These are phyloP conservation scores for Noctuana brunneofusca DNA, from an alignment of 2,888 invertebrate genomes.

Conservation along the genomic window DNA sequence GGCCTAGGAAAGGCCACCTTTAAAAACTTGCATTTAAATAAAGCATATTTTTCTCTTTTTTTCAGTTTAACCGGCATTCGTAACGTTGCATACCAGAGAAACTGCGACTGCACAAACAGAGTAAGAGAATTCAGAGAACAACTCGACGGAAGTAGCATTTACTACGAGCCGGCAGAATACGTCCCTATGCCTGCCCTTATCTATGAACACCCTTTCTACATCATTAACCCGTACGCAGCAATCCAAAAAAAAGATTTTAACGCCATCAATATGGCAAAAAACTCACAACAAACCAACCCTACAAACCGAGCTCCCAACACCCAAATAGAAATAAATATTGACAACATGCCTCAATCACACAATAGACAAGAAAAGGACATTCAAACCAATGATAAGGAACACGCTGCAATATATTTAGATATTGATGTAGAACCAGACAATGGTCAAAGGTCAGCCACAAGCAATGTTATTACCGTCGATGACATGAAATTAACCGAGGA, in stretches of 20 bases:
- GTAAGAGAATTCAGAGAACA: neutral
- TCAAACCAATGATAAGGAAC: neutral
- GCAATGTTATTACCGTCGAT: neutral
- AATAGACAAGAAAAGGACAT: constrained; percentile 16
- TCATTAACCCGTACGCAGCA: constrained; percentile 1
- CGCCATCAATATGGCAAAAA: neutral
- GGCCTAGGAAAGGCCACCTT: too few species aligned
- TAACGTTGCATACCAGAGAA: neutral
- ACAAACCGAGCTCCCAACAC: neutral
- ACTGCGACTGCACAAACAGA: constrained; percentile 8
- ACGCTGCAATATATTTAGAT: constrained; percentile 16
- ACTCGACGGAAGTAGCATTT: constrained; percentile 9
- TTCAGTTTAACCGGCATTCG: constrained; percentile 4
- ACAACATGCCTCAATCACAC: neutral
- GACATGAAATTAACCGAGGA: constrained; percentile 9
- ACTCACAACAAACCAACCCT: neutral
- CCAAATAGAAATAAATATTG: constrained; percentile 1
- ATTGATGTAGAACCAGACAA: neutral
- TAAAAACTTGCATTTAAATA: neutral
- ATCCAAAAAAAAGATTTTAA: neutral
- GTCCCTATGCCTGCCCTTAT: neutral
- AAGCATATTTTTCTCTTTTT: neutral
- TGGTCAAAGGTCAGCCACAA: constrained; percentile 6
- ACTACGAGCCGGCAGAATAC: constrained; percentile 12
- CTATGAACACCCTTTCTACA: constrained; percentile 10